Evolutionary conservation across 2,888 invertebrate genomes (phyloP).

Genomic region (Vesta saturnalis): DNA sequence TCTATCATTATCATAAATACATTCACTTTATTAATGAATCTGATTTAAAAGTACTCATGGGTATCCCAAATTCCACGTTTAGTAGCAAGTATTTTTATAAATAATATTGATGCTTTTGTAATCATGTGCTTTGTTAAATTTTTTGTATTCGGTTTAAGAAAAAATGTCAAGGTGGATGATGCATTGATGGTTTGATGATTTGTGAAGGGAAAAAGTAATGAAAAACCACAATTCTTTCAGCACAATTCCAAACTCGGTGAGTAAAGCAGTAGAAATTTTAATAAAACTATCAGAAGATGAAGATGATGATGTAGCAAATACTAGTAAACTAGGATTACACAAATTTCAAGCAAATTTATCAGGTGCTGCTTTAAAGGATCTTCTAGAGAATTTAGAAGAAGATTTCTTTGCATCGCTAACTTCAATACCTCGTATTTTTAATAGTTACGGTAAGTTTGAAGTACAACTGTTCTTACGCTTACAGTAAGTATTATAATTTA

Average conservation of each 20-base stretch:
- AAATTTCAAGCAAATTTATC: conserved; percentile 62
- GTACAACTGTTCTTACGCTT: conserved; percentile 6
- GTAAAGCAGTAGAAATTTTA: conserved; percentile 73
- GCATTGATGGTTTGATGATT: too few species aligned
- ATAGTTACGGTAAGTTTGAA: conserved; percentile 65
- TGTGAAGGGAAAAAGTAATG: too few species aligned
- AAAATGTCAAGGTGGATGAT: too few species aligned
- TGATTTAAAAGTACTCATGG: too few species aligned
- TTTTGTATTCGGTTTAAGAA: too few species aligned
- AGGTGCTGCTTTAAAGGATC: conserved; percentile 55
- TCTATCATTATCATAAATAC: too few species aligned
- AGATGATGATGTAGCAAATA: conserved; percentile 63
- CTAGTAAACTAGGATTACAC: conserved; percentile 58
- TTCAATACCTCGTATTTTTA: conserved; percentile 73
- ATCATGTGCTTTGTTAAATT: too few species aligned
- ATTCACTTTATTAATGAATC: too few species aligned
- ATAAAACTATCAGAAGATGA: conserved; percentile 76
- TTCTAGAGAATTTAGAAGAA: conserved; percentile 68
- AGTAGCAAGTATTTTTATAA: too few species aligned
- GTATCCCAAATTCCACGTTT: too few species aligned
- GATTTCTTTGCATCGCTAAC: conserved; percentile 69
- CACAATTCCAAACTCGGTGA: conserved; percentile 70
- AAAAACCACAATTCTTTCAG: conserved; percentile 56
- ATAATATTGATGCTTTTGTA: too few species aligned
- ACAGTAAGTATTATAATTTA: conserved; percentile 47